Conservation (phyloP, 2,797 vertebrate species). For the Lateolabrax maculatus region DNA sequence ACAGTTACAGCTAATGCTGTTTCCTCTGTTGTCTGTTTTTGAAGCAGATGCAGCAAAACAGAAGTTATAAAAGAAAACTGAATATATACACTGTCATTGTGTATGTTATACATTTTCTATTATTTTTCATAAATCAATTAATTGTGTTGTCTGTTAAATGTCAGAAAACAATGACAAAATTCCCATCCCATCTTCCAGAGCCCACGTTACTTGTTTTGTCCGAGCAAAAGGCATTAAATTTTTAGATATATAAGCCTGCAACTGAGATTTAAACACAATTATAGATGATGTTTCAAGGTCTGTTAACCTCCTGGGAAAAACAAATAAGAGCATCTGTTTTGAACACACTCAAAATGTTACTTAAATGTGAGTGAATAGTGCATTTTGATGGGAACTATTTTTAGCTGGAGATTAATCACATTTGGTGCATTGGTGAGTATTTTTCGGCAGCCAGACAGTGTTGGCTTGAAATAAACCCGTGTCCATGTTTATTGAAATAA, state of each 20-base stretch:
- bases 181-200: not conserved
- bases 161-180: not conserved
- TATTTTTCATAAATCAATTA: not conserved
- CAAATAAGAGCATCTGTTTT: not conserved
- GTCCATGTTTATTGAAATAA: not conserved
- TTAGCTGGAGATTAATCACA: conserved; percentile 9
- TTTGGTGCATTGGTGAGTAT: conserved; percentile 5
- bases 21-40: conserved; percentile 21
- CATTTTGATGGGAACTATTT: conserved; percentile 17
- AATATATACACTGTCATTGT: not conserved
- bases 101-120: not conserved
- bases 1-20: conserved; percentile 40
- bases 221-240: not conserved
- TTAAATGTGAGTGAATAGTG: not conserved
- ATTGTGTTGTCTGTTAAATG: not conserved
- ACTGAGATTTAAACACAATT: not conserved
- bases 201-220: not conserved
- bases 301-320: not conserved
- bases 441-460: conserved; percentile 11
- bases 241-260: not conserved
- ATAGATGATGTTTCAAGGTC: not conserved
- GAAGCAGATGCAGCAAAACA: conserved; percentile 9
- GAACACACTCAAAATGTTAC: not conserved
- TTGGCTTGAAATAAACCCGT: not conserved
- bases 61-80: not conserved